Conservation (phyloP, 1,140 invertebrate genomes). For the Yoshiicerus persimilis region DNA sequence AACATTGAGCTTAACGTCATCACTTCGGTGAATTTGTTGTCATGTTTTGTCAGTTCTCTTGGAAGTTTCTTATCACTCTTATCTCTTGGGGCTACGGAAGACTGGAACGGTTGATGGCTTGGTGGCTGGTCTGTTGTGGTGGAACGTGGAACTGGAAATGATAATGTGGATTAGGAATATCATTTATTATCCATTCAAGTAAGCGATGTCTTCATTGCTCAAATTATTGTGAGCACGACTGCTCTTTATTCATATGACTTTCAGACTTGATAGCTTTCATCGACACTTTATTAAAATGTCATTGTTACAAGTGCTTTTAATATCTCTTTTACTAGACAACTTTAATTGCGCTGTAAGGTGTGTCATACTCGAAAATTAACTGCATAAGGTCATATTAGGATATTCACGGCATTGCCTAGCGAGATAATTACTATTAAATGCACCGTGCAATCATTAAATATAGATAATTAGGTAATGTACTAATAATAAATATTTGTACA, state of each 20-base stretch:
- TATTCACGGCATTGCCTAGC: too few relatives aligned
- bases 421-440: too few relatives aligned
- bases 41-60: background rate
- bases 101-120: background rate
- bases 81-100: background rate
- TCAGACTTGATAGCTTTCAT: background rate
- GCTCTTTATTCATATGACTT: background rate
- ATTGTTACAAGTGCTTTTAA: background rate
- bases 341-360: too few relatives aligned
- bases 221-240: background rate
- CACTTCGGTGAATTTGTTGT: background rate
- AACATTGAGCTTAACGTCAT: background rate
- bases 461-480: too few relatives aligned
- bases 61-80: background rate
- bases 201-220: background rate
- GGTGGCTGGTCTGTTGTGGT: too few relatives aligned
- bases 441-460: too few relatives aligned
- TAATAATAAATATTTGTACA: too few relatives aligned
- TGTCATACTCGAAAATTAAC: too few relatives aligned
- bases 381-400: too few relatives aligned
- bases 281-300: background rate
- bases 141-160: background rate
- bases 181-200: background rate
- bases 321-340: too few relatives aligned
- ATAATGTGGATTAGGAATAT: background rate